Conservation (phyloP, 2,888 invertebrate species). For the Rotaria sp. region DNA sequence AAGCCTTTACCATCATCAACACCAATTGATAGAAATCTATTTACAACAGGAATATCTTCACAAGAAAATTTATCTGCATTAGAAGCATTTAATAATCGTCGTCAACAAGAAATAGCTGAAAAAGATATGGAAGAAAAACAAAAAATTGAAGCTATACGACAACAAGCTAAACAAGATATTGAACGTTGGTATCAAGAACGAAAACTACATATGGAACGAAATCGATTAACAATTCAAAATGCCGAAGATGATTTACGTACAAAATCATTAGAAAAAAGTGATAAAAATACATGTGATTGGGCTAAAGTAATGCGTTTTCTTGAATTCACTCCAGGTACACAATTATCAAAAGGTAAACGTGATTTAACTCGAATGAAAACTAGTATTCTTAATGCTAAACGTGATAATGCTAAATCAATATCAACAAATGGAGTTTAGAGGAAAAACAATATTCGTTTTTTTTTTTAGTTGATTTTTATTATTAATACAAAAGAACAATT, state of each 20-base stretch:
- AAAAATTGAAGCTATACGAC: neutral
- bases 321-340: neutral
- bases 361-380: constrained; percentile 4
- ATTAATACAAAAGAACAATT: too few species aligned
- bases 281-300: neutral
- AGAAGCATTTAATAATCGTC: neutral
- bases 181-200: neutral
- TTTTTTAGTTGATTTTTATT: too few species aligned
- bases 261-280: neutral
- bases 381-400: neutral
- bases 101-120: neutral
- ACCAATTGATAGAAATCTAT: too few species aligned
- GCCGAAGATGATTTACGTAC: neutral
- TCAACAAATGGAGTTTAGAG: too few species aligned
- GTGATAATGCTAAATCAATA: too few species aligned
- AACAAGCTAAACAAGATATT: neutral
- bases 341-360: neutral
- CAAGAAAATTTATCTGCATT: too few species aligned
- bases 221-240: neutral
- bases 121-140: neutral
- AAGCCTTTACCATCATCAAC: too few species aligned
- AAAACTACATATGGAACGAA: neutral
- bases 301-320: neutral
- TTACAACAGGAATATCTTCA: too few species aligned
- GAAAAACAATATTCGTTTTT: too few species aligned